Conservation (phyloP, 1,140 invertebrate species). For the Nebria ingens region DNA sequence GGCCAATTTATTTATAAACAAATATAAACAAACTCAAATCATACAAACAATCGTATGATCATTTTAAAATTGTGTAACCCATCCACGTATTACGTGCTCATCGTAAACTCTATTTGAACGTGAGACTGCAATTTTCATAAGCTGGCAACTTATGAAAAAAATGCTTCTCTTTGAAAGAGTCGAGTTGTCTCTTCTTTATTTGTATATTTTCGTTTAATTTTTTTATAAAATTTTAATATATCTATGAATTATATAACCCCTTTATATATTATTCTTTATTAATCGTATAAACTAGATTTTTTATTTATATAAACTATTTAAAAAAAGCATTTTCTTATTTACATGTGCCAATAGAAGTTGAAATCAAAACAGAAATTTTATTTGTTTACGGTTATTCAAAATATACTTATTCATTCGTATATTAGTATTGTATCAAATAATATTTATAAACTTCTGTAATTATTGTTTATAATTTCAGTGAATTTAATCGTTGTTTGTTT, state of each 20-base stretch:
- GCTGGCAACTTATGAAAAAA: too few relatives aligned
- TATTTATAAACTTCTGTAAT: not conserved
- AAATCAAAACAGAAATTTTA: not conserved
- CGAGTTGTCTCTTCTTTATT: not conserved
- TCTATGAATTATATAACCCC: not conserved
- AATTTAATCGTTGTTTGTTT: not conserved
- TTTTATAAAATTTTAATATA: not conserved
- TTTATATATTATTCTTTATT: not conserved
- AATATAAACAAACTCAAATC: not conserved
- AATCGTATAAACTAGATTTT: not conserved
- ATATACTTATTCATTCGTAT: not conserved
- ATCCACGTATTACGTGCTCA: not conserved
- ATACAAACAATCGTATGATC: not conserved
- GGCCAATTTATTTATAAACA: not conserved
- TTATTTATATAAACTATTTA: constrained; percentile 1
- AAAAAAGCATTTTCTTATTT: not conserved
- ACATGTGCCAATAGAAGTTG: not conserved
- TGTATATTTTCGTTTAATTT: too few relatives aligned
- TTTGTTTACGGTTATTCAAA: not conserved
- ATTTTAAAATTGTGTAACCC: not conserved
- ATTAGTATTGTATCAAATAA: not conserved
- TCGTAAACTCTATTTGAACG: not conserved
- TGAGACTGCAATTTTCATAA: not conserved
- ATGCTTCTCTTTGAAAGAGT: too few relatives aligned
- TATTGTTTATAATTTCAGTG: not conserved